phyloP scores from a whole-genome alignment of 2,888 invertebrate genomes.

The Philaethria dido region DNA sequence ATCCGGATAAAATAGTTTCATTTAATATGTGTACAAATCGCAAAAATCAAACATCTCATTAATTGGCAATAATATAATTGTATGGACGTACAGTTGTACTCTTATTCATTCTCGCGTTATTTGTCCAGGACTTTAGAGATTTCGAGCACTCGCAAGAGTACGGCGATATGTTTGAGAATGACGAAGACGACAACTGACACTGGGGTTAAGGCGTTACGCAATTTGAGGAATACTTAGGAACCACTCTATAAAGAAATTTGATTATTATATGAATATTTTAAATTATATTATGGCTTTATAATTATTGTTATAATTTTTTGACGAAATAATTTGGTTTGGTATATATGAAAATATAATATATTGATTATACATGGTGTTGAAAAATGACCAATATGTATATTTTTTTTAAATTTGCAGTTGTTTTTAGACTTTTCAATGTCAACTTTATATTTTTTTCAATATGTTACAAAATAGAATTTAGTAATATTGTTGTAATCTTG shows the following conservation, averaged over 20 bases:
- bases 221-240: not conserved
- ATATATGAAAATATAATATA: too few relatives aligned
- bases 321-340: not conserved
- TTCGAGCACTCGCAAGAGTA: slow-evolving; percentile 76
- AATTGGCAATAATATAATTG: slow-evolving; percentile 1
- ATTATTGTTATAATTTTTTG: not conserved
- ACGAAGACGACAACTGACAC: slow-evolving; percentile 77
- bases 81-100: slow-evolving; percentile 57
- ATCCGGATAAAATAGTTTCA: too few relatives aligned
- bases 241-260: not conserved
- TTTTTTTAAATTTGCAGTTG: too few relatives aligned
- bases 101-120: slow-evolving; percentile 72
- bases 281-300: not conserved
- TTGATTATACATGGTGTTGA: not conserved
- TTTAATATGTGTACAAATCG: too few relatives aligned
- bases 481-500: not conserved
- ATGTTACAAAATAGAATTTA: not conserved
- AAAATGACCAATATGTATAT: not conserved
- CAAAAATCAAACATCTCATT: too few relatives aligned
- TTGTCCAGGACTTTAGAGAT: slow-evolving; percentile 79
- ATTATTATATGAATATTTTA: slow-evolving; percentile 6
- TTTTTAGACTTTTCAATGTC: not conserved
- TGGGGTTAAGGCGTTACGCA: slow-evolving; percentile 24
- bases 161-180: slow-evolving; percentile 82
- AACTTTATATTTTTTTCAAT: not conserved